Percentiles rank a stretch among this genome's conserved stretches.
Conservation (phyloP, 1,140 invertebrate species). For the Saccostrea cuccullata region DNA sequence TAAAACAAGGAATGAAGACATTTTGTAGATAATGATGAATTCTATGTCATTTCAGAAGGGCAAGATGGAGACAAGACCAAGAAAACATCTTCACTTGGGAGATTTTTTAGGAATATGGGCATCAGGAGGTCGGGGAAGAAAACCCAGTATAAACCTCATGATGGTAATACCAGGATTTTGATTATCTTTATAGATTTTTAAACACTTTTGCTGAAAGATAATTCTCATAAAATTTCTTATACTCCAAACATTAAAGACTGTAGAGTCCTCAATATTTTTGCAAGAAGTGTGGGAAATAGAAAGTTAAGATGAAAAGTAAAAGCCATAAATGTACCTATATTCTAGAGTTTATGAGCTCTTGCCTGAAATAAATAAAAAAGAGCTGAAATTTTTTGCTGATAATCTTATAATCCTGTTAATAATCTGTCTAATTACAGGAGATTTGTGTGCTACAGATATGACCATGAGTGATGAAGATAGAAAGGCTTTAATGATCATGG, state of each 20-base stretch:
- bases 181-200: not conserved
- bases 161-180: slow-evolving; percentile 61
- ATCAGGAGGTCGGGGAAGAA: slow-evolving; percentile 71
- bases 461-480: slow-evolving; percentile 76
- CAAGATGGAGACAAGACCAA: slow-evolving; percentile 65
- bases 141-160: slow-evolving; percentile 71
- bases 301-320: not conserved
- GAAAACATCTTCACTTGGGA: slow-evolving; percentile 69
- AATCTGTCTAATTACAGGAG: slow-evolving; percentile 62
- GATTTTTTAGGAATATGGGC: slow-evolving; percentile 72
- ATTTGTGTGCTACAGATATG: slow-evolving; percentile 72
- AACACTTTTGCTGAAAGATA: not conserved
- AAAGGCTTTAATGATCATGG: slow-evolving; percentile 75
- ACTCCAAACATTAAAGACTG: too few relatives aligned
- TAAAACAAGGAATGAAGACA: too few relatives aligned
- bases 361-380: not conserved
- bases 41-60: slow-evolving; percentile 45
- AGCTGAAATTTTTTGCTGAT: not conserved
- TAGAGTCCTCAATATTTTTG: not conserved
- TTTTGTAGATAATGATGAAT: too few relatives aligned
- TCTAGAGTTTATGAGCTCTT: not conserved
- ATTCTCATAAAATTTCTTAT: too few relatives aligned
- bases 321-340: not conserved
- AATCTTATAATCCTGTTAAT: not conserved
- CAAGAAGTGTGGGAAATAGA: not conserved